Evolutionary conservation across 2,888 invertebrate genomes (phyloP).

Genomic region (Ectropis crepuscularia): DNA sequence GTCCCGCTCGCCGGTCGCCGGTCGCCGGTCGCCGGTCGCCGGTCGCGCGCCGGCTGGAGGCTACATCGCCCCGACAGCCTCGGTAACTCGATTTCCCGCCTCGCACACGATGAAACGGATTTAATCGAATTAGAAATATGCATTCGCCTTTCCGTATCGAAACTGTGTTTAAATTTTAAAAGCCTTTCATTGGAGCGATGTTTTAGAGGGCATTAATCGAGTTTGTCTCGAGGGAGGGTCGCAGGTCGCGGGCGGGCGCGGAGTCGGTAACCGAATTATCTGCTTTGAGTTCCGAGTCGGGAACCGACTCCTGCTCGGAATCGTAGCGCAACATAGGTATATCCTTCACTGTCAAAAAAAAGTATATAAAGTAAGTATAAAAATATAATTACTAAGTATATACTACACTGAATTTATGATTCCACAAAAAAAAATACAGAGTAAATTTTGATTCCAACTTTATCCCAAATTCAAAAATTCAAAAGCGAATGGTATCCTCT

Average conservation of each 20-base stretch:
- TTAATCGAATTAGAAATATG: conserved; percentile 33
- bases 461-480: too few relatives aligned
- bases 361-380: too few relatives aligned
- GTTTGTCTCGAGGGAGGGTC: conserved; percentile 80
- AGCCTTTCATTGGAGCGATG: conserved; percentile 72
- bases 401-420: too few relatives aligned
- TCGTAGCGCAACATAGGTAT: too few relatives aligned
- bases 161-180: conserved; percentile 78
- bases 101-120: conserved; percentile 25
- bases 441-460: too few relatives aligned
- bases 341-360: too few relatives aligned
- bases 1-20: too few relatives aligned
- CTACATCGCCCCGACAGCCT: not conserved
- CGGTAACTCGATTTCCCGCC: conserved; percentile 19
- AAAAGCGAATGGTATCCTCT: too few relatives aligned
- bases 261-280: conserved; percentile 76
- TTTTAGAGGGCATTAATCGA: conserved; percentile 81
- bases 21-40: conserved; percentile 11
- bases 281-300: conserved; percentile 47
- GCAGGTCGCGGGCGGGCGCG: conserved; percentile 77
- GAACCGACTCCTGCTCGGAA: too few relatives aligned
- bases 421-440: too few relatives aligned
- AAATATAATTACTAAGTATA: too few relatives aligned
- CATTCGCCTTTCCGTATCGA: conserved; percentile 45
- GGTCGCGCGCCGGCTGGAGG: conserved; percentile 8